Base-by-base conservation (phyloP, 2,888 invertebrate species). In the Leptarthrus brevirostris region DNA sequence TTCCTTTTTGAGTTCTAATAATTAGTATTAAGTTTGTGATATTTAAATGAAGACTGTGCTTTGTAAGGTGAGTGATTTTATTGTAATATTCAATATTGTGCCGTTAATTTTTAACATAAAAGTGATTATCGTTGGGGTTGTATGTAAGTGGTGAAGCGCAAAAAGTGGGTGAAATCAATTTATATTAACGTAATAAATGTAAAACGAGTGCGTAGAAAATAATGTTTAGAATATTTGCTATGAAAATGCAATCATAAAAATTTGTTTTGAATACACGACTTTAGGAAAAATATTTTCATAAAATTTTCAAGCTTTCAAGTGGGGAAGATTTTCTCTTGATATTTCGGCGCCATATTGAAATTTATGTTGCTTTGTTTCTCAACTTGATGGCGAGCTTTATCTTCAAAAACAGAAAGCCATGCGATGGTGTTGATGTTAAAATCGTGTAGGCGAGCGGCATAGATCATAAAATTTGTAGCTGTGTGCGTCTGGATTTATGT, bases 1-100 rank as follows among this genome's bases (percentile, higher is more conserved):
- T 52, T 44, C 22, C n/a, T 64, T 53, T 49, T 61, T 66, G 24
- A 61, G 52, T 72, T 72, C 72, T 56, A 72, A 47, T 72, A n/a
- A 18, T 40, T 71, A 76, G 74, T 77, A 71, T 74, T 72, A 76
- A 74, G 73, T 75, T 78, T 78, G 78, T 78, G 78, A 78, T 78
- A 78, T n/a, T n/a, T 76, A 74, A 74, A 77, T 77, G 75, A 77
- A 78, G 77, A 78, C 78, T 77, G 78, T 77, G 76, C 78, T 77
- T 73, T 71, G 61, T 70, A 74, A 75, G 74, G 75, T 75, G 70
- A 76, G 74, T 73, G 70, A 12, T 36, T 54, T 52, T 36, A 1
- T 22, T 30, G 30, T 6, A 30, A 52, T 58, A 36, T 30, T 30
- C 22, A 52, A 20, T 47, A 0, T 30, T 30, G 30, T 30, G 30